Evolutionary conservation across 2,888 invertebrate genomes (phyloP).

Genomic region (Ophraella communa): DNA sequence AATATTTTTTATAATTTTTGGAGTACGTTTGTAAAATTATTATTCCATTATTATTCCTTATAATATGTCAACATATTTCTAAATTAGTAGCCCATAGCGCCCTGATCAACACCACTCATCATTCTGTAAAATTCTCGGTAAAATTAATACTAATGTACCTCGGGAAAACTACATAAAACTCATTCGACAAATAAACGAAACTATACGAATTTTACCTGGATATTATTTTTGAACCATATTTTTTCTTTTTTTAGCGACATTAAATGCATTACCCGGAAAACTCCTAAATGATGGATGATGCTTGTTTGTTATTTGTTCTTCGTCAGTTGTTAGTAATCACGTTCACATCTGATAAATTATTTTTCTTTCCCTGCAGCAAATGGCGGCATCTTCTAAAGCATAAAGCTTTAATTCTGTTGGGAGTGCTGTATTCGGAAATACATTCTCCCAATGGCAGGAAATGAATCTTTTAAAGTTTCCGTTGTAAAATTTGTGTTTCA

Average conservation of each 20-base stretch:
- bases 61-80: too few species aligned
- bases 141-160: too few species aligned
- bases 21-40: too few species aligned
- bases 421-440: constrained; percentile 8
- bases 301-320: constrained; percentile 4
- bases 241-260: not conserved
- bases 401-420: constrained; percentile 12
- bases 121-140: too few species aligned
- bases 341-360: not conserved
- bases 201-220: not conserved
- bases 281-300: constrained; percentile 1
- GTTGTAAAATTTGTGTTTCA: not conserved
- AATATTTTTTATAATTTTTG: too few species aligned
- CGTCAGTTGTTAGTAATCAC: not conserved
- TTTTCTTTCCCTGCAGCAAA: not conserved
- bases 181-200: too few species aligned
- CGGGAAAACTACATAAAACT: not conserved
- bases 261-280: not conserved
- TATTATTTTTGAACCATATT: not conserved
- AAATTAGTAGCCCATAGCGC: too few species aligned
- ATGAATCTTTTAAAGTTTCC: constrained; percentile 6
- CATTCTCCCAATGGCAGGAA: constrained; percentile 10
- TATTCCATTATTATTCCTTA: too few species aligned
- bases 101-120: too few species aligned
- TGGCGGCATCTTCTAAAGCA: not conserved